Percentiles rank a stretch among this genome's conserved stretches.
phyloP scores from a whole-genome alignment of 2,888 invertebrate genomes.

The Carabus problematicus region DNA sequence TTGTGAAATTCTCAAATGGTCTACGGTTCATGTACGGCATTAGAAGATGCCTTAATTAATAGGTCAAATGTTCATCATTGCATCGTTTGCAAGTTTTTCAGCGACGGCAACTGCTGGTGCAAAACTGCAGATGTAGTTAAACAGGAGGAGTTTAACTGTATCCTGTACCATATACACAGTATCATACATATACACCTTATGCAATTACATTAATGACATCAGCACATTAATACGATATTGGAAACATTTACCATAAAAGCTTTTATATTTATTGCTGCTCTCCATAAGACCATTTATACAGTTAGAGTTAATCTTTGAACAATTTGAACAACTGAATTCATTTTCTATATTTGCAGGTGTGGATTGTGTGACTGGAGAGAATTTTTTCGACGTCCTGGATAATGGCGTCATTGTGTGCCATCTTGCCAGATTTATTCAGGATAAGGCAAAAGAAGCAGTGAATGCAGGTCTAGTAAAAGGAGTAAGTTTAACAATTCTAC shows the following conservation, averaged over 20 bases:
- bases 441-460: conserved; percentile 72
- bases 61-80: conserved; percentile 39
- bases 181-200: too few species aligned
- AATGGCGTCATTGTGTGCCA: conserved; percentile 85
- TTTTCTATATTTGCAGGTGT: conserved; percentile 64
- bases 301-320: too few species aligned
- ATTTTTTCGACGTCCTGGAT: conserved; percentile 82
- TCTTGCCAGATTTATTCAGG: conserved; percentile 79
- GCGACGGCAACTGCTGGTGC: too few species aligned
- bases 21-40: conserved; percentile 11
- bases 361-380: conserved; percentile 77
- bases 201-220: too few species aligned
- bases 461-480: conserved; percentile 69
- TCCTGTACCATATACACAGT: too few species aligned
- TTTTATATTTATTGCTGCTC: too few species aligned
- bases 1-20: conserved; percentile 3
- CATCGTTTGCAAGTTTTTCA: background rate
- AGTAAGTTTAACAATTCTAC: conserved; percentile 58
- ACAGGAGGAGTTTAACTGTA: too few species aligned
- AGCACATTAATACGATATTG: too few species aligned
- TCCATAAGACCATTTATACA: too few species aligned
- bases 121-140: too few species aligned
- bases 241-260: too few species aligned
- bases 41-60: conserved; percentile 37
- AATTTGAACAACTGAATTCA: conserved; percentile 9